Conservation (phyloP, 2,113 vertebrate genomes). For the Gambusia affinis region DNA sequence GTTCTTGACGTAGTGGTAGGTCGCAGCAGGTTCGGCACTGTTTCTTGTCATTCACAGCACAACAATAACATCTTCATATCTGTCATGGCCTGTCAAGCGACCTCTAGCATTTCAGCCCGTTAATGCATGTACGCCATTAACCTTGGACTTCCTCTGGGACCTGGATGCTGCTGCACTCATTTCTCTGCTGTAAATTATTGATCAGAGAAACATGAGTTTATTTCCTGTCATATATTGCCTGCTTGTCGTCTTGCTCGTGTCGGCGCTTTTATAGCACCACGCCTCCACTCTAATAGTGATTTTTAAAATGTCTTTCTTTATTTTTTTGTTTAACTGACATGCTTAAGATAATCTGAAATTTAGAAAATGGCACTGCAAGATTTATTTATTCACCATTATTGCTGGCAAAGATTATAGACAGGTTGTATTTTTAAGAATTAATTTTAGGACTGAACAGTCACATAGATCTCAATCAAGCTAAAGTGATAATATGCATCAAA, state of each 20-base stretch:
- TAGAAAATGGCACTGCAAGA: too few relatives aligned
- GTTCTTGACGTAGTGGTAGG: not conserved
- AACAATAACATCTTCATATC: constrained; percentile 64
- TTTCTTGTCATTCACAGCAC: constrained; percentile 9
- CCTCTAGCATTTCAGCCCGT: constrained; percentile 72
- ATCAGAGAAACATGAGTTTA: constrained; percentile 52
- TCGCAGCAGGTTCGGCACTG: not conserved
- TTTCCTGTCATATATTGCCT: constrained; percentile 33
- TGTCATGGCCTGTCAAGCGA: constrained; percentile 66
- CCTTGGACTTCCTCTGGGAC: constrained; percentile 61
- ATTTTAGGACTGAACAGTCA: too few relatives aligned
- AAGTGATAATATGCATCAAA: too few relatives aligned
- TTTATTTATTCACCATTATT: too few relatives aligned
- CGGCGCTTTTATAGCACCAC: constrained; percentile 25
- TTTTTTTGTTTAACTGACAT: not conserved
- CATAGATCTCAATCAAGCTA: too few relatives aligned
- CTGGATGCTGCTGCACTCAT: constrained; percentile 33
- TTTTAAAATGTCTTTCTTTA: too few relatives aligned
- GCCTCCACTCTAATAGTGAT: not conserved
- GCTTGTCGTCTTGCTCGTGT: constrained; percentile 16
- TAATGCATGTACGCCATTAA: constrained; percentile 78
- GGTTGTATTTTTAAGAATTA: too few relatives aligned
- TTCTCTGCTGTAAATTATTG: constrained; percentile 67
- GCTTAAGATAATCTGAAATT: not conserved
- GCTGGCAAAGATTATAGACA: too few relatives aligned